Base-by-base conservation (phyloP, 2,797 vertebrate species). In the Cirrhinus molitorella region DNA sequence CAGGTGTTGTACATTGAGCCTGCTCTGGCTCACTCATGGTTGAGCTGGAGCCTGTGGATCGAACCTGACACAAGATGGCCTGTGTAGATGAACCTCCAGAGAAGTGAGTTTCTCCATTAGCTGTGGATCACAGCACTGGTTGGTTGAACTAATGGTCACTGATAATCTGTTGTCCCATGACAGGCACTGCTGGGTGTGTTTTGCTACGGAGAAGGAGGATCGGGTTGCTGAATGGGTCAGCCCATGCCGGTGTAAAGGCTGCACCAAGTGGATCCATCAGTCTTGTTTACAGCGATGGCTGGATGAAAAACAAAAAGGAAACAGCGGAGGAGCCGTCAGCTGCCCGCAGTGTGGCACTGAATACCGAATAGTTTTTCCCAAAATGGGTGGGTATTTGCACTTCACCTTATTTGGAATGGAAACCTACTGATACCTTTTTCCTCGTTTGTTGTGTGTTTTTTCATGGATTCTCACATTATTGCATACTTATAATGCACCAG, bases 261-360 rank as follows among this genome's bases (percentile, higher is more conserved):
- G 94, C 85, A 96, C 94, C 0, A 96, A 96, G 75, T 96, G 95
- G 95, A 95, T 96, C 90, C 95, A 96, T 83, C 95, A 95, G 92
- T 78, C 92, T 1, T 96, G 95, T 80, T 92, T 96, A 78, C 95
- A 96, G 90, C 94, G 95, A 66, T 96, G 95, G 95, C 90, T 96
- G 23, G 95, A 96, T 0, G 95, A 95, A 89, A 96, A 95, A 81
- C 95, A 95, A 89, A 95, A 94, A 31, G 93, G 94, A 16, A 95
- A 94, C 90, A 88, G 88, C 0, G 90, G 88, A 0, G 92, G 92
- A 17, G 84, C 90, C 0, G 95, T 95, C 78, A 94, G 85, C 89
- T 96, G 95, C 59, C 95, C 94, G 0, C 95, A 96, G 31, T 96
- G 95, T 73, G 94, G 94, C 80, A 95, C 94, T 0, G 93, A 93